Conservation (phyloP, 2,888 invertebrate genomes). For the Agriopis leucophaearia region DNA sequence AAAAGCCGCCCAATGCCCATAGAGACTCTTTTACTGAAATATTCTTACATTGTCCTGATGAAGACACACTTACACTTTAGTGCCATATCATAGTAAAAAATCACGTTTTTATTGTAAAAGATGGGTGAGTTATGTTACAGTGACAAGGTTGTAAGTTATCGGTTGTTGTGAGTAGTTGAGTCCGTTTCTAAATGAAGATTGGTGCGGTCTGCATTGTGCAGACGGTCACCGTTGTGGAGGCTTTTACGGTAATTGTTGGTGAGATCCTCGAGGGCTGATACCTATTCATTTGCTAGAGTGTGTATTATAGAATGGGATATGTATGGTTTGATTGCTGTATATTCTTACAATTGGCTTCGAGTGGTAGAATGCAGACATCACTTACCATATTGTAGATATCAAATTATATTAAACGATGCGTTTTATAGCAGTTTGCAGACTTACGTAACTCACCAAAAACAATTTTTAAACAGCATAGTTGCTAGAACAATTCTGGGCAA, state of each 20-base stretch:
- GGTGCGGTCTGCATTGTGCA: constrained; percentile 25
- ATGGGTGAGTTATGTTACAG: not conserved
- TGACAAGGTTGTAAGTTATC: constrained; percentile 11
- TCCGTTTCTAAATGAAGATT: constrained; percentile 39
- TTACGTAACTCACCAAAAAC: too few species aligned
- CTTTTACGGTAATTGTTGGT: constrained; percentile 59
- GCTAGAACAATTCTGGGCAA: too few species aligned
- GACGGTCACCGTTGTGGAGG: constrained; percentile 40
- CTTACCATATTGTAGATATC: too few species aligned
- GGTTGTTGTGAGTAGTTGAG: constrained; percentile 8
- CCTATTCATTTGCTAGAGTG: not conserved
- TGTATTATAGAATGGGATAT: not conserved
- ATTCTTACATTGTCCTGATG: constrained; percentile 6
- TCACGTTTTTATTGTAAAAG: not conserved
- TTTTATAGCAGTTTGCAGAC: too few species aligned
- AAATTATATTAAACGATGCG: too few species aligned
- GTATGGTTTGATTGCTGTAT: not conserved
- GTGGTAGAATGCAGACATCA: too few species aligned
- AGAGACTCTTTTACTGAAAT: not conserved
- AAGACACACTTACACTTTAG: not conserved
- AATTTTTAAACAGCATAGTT: too few species aligned
- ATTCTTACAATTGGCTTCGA: not conserved
- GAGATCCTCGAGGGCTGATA: not conserved
- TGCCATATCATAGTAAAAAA: constrained; percentile 5
- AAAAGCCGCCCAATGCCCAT: constrained; percentile 4